Percentiles rank a stretch among this genome's conserved stretches.
These are phyloP conservation scores for Pagetopsis macropterus DNA, from an alignment of 2,797 vertebrate genomes.

Conservation along the genomic window DNA sequence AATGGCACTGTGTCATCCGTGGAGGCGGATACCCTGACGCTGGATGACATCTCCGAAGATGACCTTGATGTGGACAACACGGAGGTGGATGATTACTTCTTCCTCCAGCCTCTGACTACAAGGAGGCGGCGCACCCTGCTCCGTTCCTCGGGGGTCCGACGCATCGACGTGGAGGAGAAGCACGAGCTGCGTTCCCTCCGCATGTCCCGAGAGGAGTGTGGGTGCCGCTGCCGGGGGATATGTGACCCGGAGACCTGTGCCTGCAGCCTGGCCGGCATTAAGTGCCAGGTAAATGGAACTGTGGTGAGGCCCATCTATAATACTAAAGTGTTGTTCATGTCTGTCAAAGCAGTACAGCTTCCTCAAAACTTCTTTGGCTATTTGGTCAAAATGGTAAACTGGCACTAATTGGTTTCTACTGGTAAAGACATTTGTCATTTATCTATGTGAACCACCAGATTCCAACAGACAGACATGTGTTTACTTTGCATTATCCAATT, in stretches of 20 bases:
- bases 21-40: conserved; percentile 90
- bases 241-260: conserved; percentile 94
- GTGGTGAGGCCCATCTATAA: conserved; percentile 80
- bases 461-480: too few relatives aligned
- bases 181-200: conserved; percentile 92
- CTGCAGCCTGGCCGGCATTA: conserved; percentile 96
- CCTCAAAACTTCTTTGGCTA: background rate
- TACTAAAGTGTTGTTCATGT: conserved; percentile 63
- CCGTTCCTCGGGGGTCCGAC: conserved; percentile 91
- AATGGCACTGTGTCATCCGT: conserved; percentile 90
- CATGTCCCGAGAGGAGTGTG: conserved; percentile 93
- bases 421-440: too few relatives aligned
- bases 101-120: conserved; percentile 93
- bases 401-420: too few relatives aligned
- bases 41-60: conserved; percentile 94
- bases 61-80: conserved; percentile 95
- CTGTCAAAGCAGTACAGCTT: conserved; percentile 34
- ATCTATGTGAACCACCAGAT: too few relatives aligned
- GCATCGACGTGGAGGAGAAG: conserved; percentile 94
- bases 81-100: conserved; percentile 96
- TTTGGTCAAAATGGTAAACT: background rate
- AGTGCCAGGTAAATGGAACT: conserved; percentile 92
- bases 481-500: too few relatives aligned
- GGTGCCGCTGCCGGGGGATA: conserved; percentile 91
- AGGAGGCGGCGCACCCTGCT: conserved; percentile 90